Evolutionary conservation across 2,888 invertebrate genomes (phyloP), one percentile per base, ranked within the genome.

Genomic region (Slavum lentiscoides): DNA sequence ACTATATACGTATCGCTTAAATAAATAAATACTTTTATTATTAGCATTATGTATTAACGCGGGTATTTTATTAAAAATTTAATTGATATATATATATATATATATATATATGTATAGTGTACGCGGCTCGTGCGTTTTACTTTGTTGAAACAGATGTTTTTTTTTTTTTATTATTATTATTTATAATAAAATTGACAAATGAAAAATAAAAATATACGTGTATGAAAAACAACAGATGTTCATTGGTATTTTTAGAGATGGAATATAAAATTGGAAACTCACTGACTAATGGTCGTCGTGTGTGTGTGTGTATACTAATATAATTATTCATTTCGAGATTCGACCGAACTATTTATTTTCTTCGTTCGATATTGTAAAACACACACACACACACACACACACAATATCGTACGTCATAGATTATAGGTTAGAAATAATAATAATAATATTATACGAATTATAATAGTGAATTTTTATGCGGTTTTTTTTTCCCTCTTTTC

Each of bases 121-220:
- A 30, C 8, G 21, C 23, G 55, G 69, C 55, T 17, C 19, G 30
- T 39, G 17, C 23, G 23, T 75, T 62, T 62, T 77, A 55, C 66
- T 72, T 80, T 66, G 72, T 80, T 55, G 72, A 64, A 80, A 80
- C 80, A 80, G 80, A 80, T 80, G 80, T 70, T 80, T 72, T 80
- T 30, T 30, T 30, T 30, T n/a, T n/a, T n/a, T n/a, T n/a, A n/a
- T n/a, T n/a, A n/a, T n/a, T n/a, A n/a, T n/a, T 80, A 70, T 72
- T 80, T 80, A 70, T 70, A 72, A 80, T 80, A 80, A 80, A 80
- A 72, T 70, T 80, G 80, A 80, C 80, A 80, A 80, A 80, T 66
- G 80, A 80, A 64, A 72, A 30, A 30, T 30, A 30, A 30, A 80
- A 70, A 72, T 70, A 72, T 80, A 30, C 30, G 30, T 30, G 30